These are phyloP conservation scores for Himantopus leucocephalus DNA, from an alignment of 2,113 vertebrate genomes.

Conservation along the genomic window DNA sequence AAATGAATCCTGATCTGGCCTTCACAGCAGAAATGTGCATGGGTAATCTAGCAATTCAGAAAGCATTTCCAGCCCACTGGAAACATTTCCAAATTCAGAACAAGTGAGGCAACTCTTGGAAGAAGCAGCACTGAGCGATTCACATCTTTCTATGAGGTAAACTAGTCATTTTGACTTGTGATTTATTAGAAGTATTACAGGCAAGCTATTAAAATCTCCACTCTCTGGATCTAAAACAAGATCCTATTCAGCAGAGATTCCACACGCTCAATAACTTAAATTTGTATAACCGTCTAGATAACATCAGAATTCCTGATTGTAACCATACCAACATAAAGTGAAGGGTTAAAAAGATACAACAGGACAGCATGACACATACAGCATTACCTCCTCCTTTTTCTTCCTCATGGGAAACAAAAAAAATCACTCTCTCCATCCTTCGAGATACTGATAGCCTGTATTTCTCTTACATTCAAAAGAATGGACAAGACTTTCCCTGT, in stretches of 20 bases:
- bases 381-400: background rate
- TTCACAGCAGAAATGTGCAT: background rate
- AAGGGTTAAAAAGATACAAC: background rate
- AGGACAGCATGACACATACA: background rate
- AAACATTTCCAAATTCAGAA: slow-evolving; percentile 54
- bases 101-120: slow-evolving; percentile 64
- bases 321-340: background rate
- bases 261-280: background rate
- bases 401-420: background rate
- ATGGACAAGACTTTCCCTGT: background rate
- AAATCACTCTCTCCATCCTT: background rate
- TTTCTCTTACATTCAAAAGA: background rate
- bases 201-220: slow-evolving; percentile 27
- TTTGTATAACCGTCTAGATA: background rate
- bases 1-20: background rate
- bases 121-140: slow-evolving; percentile 12
- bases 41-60: slow-evolving; percentile 41
- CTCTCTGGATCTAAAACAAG: slow-evolving; percentile 14
- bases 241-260: background rate
- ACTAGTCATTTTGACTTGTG: slow-evolving; percentile 3
- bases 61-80: slow-evolving; percentile 28
- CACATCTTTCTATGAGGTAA: slow-evolving; percentile 53
- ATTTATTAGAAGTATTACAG: slow-evolving; percentile 44
- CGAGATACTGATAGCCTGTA: background rate
- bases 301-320: background rate